Percentiles rank a stretch among this genome's conserved stretches.
phyloP scores from a whole-genome alignment of 1,140 invertebrate species.

The Drosophila grimshawi region DNA sequence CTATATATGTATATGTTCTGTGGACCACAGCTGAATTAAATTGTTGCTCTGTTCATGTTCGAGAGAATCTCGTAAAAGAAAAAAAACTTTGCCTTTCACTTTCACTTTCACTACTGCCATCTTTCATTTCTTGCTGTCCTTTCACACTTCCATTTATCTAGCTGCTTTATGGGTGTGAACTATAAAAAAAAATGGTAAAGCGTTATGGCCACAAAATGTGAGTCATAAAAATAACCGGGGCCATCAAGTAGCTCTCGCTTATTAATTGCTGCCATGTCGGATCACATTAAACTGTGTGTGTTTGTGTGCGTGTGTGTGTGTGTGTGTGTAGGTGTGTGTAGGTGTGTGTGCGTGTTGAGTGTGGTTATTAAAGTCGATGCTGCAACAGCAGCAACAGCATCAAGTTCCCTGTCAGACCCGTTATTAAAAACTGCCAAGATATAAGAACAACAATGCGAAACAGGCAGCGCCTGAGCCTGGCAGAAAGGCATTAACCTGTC shows the following conservation, averaged over 20 bases:
- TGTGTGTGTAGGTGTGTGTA: constrained; percentile 18
- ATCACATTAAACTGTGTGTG: constrained; percentile 47
- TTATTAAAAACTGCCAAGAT: constrained; percentile 67
- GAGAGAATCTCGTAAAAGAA: neutral
- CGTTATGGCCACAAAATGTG: constrained; percentile 37
- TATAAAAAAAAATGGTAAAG: constrained; percentile 65
- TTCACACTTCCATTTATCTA: constrained; percentile 36
- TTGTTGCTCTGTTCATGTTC: neutral
- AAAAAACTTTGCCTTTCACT: neutral
- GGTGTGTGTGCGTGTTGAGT: constrained; percentile 52
- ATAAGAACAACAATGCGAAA: constrained; percentile 11
- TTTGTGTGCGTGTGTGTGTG: neutral
- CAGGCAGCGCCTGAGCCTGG: constrained; percentile 41
- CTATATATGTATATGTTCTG: no score
- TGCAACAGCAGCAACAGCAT: constrained; percentile 38
- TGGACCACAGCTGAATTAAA: neutral
- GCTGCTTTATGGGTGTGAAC: constrained; percentile 55
- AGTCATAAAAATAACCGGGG: constrained; percentile 41
- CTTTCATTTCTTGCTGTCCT: neutral
- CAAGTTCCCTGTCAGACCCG: constrained; percentile 32
- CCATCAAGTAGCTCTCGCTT: constrained; percentile 44
- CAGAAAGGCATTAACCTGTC: constrained; percentile 64
- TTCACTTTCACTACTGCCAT: no score
- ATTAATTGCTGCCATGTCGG: constrained; percentile 65
- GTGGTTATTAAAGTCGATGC: constrained; percentile 71